Percentiles rank a stretch among this genome's conserved stretches.
Conservation (phyloP, 1,140 invertebrate genomes). For the Drosophila sechellia region DNA sequence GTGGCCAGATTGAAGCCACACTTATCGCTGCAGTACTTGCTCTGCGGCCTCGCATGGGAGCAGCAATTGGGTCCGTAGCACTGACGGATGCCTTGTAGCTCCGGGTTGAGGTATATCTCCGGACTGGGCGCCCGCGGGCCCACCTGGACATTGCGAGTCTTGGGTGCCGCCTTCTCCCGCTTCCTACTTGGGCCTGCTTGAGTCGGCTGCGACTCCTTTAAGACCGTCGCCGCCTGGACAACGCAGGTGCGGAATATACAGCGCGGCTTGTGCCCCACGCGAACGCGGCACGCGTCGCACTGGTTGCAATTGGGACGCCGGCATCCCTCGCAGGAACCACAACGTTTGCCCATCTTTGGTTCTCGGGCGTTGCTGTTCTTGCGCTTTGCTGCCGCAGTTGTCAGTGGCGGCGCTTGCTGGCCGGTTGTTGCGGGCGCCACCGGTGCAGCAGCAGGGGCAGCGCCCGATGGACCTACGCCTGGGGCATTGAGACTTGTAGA, state of each 20-base stretch:
- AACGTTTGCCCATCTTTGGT: conserved; percentile 86
- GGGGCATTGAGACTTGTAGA: conserved; percentile 52
- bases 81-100: conserved; percentile 87
- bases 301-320: conserved; percentile 93
- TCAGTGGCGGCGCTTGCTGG: conserved; percentile 8
- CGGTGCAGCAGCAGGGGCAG: not conserved
- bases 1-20: conserved; percentile 97
- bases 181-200: conserved; percentile 35
- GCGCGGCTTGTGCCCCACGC: conserved; percentile 91
- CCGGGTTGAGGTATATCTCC: conserved; percentile 85
- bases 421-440: not conserved
- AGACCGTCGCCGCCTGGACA: conserved; percentile 18
- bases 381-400: conserved; percentile 27
- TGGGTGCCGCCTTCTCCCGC: conserved; percentile 62
- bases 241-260: conserved; percentile 87
- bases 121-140: conserved; percentile 85
- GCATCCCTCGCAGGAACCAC: conserved; percentile 94
- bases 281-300: conserved; percentile 90
- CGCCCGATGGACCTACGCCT: conserved; percentile 33
- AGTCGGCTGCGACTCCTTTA: conserved; percentile 3
- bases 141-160: conserved; percentile 82
- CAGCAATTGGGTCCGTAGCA: conserved; percentile 96
- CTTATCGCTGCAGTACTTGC: conserved; percentile 97
- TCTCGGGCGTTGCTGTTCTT: conserved; percentile 49
- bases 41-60: conserved; percentile 90